Evolutionary conservation across 2,797 vertebrate species (phyloP).

Genomic region (Sylvilagus floridanus): DNA sequence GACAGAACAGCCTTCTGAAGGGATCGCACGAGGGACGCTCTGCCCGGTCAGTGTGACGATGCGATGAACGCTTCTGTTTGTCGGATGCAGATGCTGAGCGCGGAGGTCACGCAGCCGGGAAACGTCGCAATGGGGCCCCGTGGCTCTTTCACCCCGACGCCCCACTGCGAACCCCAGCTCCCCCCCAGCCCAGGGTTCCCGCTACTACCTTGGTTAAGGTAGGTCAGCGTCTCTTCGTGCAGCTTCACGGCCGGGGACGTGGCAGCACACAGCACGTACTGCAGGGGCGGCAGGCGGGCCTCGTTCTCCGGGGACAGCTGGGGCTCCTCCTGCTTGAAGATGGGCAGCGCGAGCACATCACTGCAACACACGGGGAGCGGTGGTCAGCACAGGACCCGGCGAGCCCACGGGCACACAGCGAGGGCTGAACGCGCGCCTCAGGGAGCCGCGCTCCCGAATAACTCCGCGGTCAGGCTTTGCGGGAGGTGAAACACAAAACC

Average conservation of each 20-base stretch:
- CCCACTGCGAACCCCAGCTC: not conserved
- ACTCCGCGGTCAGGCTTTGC: too few species aligned
- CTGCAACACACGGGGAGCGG: slow-evolving; percentile 83
- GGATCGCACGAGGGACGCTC: too few species aligned
- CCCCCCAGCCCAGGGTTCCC: not conserved
- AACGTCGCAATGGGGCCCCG: too few species aligned
- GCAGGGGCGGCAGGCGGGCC: slow-evolving; percentile 90
- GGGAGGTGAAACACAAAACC: too few species aligned
- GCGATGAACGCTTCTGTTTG: not conserved
- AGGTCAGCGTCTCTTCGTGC: slow-evolving; percentile 96
- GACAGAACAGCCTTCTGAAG: not conserved
- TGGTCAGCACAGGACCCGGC: not conserved
- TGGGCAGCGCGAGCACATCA: slow-evolving; percentile 91
- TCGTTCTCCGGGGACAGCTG: slow-evolving; percentile 90
- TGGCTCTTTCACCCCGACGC: too few species aligned
- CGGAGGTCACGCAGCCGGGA: not conserved
- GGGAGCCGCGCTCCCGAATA: too few species aligned
- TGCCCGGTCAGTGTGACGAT: too few species aligned
- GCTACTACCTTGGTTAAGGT: slow-evolving; percentile 96
- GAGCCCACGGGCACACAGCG: too few species aligned
- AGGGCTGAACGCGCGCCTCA: too few species aligned
- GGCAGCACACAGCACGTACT: slow-evolving; percentile 94
- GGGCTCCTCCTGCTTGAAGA: slow-evolving; percentile 94
- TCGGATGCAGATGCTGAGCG: not conserved
- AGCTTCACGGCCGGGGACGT: slow-evolving; percentile 95